phyloP scores from a whole-genome alignment of 2,888 invertebrate species.

The Gari tellinella region DNA sequence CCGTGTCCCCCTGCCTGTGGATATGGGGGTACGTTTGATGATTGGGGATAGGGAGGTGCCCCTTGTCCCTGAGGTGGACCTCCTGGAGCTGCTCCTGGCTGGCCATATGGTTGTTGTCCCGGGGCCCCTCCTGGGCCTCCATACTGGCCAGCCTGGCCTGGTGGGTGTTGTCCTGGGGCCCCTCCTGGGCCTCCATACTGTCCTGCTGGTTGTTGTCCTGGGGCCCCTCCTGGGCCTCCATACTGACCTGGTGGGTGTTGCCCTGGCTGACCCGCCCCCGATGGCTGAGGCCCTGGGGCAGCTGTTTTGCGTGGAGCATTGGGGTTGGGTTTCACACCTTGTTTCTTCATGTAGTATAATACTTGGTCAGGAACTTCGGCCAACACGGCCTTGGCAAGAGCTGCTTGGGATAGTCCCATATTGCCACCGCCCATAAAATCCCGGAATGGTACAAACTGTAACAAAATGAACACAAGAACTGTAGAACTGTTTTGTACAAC shows the following conservation, averaged over 20 bases:
- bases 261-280: constrained; percentile 7
- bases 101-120: constrained; percentile 7
- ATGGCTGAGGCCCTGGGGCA: not conserved
- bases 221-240: constrained; percentile 17
- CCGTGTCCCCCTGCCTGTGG: too few species aligned
- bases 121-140: constrained; percentile 17
- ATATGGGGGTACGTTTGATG: too few species aligned
- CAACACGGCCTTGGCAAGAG: constrained; percentile 86
- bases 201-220: constrained; percentile 10
- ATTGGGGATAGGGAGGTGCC: too few species aligned
- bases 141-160: too few species aligned
- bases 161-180: too few species aligned
- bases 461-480: constrained; percentile 10
- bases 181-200: not conserved
- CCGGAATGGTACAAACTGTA: constrained; percentile 78
- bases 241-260: not conserved
- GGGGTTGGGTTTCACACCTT: constrained; percentile 75
- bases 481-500: too few species aligned
- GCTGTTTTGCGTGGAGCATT: constrained; percentile 43
- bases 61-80: too few species aligned
- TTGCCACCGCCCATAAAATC: constrained; percentile 76
- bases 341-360: constrained; percentile 85
- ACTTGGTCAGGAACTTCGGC: constrained; percentile 84
- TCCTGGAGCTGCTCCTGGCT: not conserved
- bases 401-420: constrained; percentile 73